Base-by-base conservation (phyloP, 2,888 invertebrate species). In the Dione juno region DNA sequence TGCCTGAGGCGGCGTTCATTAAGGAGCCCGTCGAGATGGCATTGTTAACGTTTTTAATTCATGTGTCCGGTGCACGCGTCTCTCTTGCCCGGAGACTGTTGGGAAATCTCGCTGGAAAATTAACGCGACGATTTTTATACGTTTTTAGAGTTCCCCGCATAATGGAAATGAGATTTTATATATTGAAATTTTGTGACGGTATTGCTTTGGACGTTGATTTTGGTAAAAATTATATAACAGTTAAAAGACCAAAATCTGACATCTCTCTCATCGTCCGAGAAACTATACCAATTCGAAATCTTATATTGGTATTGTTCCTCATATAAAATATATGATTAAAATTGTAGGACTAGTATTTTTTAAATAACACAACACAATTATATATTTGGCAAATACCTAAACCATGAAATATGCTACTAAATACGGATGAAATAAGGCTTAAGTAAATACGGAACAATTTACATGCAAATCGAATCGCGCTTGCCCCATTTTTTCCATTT, bases 31-130 rank as follows among this genome's bases (percentile, higher is more conserved):
- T 83, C 86, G 88, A 84, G 84, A 81, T 83, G 86, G 81, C 87
- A 88, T 90, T 92, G 92, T 92, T 89, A 91, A 87, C 88, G 88
- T 88, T 92, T 92, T 92, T 92, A 92, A 92, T 92, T 92, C 91
- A 92, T 87, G 90, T 92, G 92, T 92, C 92, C 88, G 83, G 82
- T 84, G 88, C 92, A 92, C 89, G 90, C 89, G 88, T 77, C 79
- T 77, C 83, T 72, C 80, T 76, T 79, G 82, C 81, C 78, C 81
- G 77, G 82, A 84, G 87, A 88, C 88, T 88, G 89, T 86, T 87
- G 89, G 90, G 88, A 92, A 93, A 92, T 92, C 91, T 91, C 90
- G 85, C 84, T 90, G 89, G 90, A 89, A 91, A 92, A 92, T 92
- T 92, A 90, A 91, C 89, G 87, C 89, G 88, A 88, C 90, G 84